Percentiles rank a stretch among this genome's conserved stretches.
Conservation (phyloP, 2,113 vertebrate species). For the Ictalurus punctatus region DNA sequence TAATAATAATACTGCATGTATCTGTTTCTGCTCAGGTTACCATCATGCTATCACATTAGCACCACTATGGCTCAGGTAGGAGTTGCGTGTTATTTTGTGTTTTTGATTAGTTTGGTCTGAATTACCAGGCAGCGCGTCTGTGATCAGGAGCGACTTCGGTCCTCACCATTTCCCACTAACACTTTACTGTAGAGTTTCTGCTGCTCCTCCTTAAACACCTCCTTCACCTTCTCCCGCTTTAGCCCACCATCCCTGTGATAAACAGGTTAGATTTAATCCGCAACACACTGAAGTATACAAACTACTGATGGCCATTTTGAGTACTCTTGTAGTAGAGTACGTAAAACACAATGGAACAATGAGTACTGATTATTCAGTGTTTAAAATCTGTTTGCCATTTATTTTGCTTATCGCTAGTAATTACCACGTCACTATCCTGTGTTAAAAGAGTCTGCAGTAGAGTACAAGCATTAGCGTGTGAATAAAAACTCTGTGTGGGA, state of each 20-base stretch:
- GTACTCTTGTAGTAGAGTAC: background rate
- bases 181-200: conserved; percentile 90
- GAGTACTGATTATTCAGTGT: background rate
- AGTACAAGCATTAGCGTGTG: background rate
- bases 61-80: background rate
- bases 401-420: background rate
- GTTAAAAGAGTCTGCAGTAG: no score
- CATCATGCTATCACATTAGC: background rate
- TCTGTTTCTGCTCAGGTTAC: background rate
- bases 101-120: background rate
- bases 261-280: background rate
- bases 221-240: conserved; percentile 87
- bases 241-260: conserved; percentile 82
- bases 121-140: background rate
- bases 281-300: background rate
- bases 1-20: background rate
- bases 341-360: background rate
- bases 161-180: conserved; percentile 79
- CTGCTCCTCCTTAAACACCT: conserved; percentile 83
- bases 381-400: background rate
- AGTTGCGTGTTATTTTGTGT: background rate
- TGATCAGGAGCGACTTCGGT: conserved; percentile 79
- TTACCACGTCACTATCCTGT: background rate
- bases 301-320: background rate
- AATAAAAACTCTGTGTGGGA: background rate